Evolutionary conservation across 2,113 vertebrate genomes (phyloP).

Genomic region (Chionis minor): DNA sequence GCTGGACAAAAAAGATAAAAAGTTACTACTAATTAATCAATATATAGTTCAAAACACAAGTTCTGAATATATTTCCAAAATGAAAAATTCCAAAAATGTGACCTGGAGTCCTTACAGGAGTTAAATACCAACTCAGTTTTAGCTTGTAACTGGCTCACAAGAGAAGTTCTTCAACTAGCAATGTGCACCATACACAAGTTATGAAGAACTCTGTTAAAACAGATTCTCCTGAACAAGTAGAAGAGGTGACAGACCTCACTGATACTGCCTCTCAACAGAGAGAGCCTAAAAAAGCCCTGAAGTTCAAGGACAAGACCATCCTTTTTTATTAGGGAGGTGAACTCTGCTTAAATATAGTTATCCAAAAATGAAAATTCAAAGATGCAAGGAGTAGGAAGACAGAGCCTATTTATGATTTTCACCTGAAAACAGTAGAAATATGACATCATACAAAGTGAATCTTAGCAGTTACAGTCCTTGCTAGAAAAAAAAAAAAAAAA

Average conservation of each 20-base stretch:
- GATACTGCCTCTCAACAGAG: background rate
- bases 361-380: background rate
- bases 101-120: background rate
- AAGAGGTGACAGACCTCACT: background rate
- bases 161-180: background rate
- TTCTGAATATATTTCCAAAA: background rate
- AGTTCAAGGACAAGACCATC: background rate
- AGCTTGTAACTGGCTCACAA: background rate
- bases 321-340: background rate
- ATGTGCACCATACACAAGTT: background rate
- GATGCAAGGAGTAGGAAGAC: background rate
- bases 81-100: background rate
- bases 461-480: background rate
- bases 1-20: background rate
- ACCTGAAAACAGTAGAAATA: background rate
- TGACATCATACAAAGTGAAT: background rate
- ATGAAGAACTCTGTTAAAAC: background rate
- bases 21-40: background rate
- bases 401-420: background rate
- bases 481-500: background rate
- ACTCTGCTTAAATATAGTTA: background rate
- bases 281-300: accelerated
- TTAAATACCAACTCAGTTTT: background rate
- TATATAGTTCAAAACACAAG: background rate
- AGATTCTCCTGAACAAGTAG: background rate